Conservation (phyloP, 2,797 vertebrate genomes). For the Cephalopachus bancanus region DNA sequence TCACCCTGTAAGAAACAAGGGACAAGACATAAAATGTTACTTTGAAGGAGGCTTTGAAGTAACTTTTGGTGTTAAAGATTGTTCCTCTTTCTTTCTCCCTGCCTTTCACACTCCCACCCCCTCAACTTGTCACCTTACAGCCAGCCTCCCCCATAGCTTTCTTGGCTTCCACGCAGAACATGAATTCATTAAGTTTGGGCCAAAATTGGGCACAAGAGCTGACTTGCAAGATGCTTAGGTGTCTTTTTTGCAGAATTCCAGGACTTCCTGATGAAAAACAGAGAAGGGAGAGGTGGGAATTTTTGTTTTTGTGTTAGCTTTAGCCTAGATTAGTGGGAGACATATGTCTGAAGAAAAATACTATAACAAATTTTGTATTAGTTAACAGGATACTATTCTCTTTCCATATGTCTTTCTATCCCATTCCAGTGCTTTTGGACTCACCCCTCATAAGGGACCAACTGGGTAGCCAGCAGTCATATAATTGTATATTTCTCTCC, state of each 20-base stretch:
- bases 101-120: too few species aligned
- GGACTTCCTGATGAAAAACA: conserved; percentile 31
- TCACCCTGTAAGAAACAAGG: conserved; percentile 63
- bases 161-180: conserved; percentile 68
- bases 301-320: background rate
- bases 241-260: conserved; percentile 67
- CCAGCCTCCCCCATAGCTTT: conserved; percentile 37
- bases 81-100: background rate
- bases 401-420: background rate
- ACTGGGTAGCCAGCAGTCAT: conserved; percentile 66
- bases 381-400: background rate
- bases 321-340: background rate
- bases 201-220: conserved; percentile 60
- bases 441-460: conserved; percentile 70
- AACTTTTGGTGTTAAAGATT: background rate
- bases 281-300: background rate
- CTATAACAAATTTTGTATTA: background rate
- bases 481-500: conserved; percentile 29
- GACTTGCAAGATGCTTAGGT: conserved; percentile 20
- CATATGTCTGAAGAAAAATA: background rate
- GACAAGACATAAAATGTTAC: background rate
- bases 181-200: conserved; percentile 56
- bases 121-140: conserved; percentile 63
- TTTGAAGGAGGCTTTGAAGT: background rate
- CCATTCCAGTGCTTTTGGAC: background rate